Conservation (phyloP, 2,888 invertebrate species). For the Bombylius major region DNA sequence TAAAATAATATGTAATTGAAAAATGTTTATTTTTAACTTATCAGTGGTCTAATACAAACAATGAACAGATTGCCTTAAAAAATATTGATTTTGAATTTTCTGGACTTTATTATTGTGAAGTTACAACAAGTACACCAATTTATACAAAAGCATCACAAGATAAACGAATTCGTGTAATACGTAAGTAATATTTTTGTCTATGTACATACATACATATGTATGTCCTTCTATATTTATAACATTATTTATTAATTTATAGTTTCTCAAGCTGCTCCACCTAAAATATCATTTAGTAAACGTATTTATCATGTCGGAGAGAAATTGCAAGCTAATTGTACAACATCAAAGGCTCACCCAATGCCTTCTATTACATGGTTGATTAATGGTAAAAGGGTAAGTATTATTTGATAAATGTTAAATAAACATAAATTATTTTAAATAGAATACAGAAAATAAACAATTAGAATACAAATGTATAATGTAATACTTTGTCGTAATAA, state of each 20-base stretch:
- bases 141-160: constrained; percentile 68
- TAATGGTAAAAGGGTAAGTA: constrained; percentile 51
- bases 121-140: constrained; percentile 68
- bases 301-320: constrained; percentile 47
- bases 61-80: constrained; percentile 51
- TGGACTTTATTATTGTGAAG: constrained; percentile 69
- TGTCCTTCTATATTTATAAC: too few species aligned
- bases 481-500: too few species aligned
- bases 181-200: constrained; percentile 41
- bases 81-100: constrained; percentile 64
- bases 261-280: constrained; percentile 49
- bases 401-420: too few species aligned
- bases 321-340: constrained; percentile 56
- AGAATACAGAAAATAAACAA: too few species aligned
- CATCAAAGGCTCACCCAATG: constrained; percentile 52
- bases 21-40: constrained; percentile 14
- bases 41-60: constrained; percentile 31
- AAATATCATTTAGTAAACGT: constrained; percentile 50
- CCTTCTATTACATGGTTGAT: constrained; percentile 61
- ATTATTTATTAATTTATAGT: constrained; percentile 35
- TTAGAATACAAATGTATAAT: too few species aligned
- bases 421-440: too few species aligned
- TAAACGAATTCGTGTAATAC: constrained; percentile 66
- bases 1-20: constrained; percentile 19
- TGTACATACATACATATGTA: neutral